Percentiles rank a stretch among this genome's conserved stretches.
Evolutionary conservation across 1,140 invertebrate species (phyloP).

Genomic region (Pachyrhynchus sulphureomaculatus): DNA sequence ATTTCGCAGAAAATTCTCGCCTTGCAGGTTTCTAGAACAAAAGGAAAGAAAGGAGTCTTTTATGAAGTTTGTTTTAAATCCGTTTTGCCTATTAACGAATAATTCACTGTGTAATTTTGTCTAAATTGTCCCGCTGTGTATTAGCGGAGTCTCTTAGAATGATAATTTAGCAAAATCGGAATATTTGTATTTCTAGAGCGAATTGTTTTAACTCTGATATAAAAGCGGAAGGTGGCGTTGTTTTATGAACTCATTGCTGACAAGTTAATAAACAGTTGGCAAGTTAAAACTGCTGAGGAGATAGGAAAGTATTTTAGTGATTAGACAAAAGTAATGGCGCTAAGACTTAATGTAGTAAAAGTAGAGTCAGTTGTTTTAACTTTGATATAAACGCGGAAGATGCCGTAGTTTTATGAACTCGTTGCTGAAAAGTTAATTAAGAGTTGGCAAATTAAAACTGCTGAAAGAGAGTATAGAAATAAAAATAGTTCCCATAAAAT

Average conservation of each 20-base stretch:
- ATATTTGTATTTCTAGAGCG: background rate
- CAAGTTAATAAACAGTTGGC: too few relatives aligned
- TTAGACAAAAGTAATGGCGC: too few relatives aligned
- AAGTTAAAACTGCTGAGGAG: too few relatives aligned
- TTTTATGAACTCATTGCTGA: background rate
- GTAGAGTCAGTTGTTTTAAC: background rate
- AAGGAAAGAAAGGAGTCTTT: slow-evolving; percentile 4
- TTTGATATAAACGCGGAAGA: background rate
- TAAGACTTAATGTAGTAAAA: too few relatives aligned
- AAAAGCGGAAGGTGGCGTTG: background rate
- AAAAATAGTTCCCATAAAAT: too few relatives aligned
- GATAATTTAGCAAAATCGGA: too few relatives aligned
- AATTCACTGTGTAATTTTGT: background rate
- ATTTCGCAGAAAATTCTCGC: background rate
- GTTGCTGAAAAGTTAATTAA: too few relatives aligned
- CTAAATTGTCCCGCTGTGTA: background rate
- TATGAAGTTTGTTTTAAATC: background rate
- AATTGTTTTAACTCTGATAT: background rate
- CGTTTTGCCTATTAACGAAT: background rate
- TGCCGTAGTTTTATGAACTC: background rate
- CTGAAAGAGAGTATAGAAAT: too few relatives aligned
- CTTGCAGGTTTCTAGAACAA: background rate
- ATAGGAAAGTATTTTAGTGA: too few relatives aligned
- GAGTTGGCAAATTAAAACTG: too few relatives aligned
- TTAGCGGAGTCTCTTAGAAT: too few relatives aligned